These are phyloP conservation scores for Adineta ricciae DNA, from an alignment of 2,888 invertebrate genomes.

Conservation along the genomic window DNA sequence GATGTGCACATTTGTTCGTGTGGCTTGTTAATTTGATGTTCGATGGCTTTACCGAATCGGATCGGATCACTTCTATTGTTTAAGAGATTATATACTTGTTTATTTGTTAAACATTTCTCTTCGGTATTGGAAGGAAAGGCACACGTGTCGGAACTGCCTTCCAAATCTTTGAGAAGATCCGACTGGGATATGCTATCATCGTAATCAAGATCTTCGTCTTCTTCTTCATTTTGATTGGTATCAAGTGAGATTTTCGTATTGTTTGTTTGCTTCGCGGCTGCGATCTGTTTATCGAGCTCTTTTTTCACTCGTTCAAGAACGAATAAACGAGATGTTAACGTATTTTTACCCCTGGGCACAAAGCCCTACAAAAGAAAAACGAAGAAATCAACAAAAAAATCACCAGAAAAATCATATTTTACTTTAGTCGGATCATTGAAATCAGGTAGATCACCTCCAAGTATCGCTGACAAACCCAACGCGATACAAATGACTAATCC, in stretches of 20 bases:
- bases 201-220: not conserved
- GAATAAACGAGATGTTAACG: slow-evolving; percentile 28
- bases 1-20: not conserved
- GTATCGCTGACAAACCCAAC: not conserved
- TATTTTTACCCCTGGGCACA: slow-evolving; percentile 27
- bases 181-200: not conserved
- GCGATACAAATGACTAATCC: not conserved
- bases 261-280: not conserved
- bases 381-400: no score
- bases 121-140: not conserved
- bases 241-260: not conserved
- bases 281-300: not conserved
- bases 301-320: slow-evolving; percentile 16
- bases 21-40: not conserved
- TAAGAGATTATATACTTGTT: not conserved
- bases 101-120: not conserved
- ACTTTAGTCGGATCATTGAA: not conserved
- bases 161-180: not conserved
- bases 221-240: not conserved
- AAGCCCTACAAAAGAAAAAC: not conserved
- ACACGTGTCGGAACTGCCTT: not conserved
- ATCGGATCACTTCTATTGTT: not conserved
- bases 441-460: not conserved
- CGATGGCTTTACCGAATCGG: not conserved
- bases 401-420: no score